These are phyloP conservation scores for Fukomys damarensis DNA, from an alignment of 2,113 vertebrate species.

Conservation along the genomic window DNA sequence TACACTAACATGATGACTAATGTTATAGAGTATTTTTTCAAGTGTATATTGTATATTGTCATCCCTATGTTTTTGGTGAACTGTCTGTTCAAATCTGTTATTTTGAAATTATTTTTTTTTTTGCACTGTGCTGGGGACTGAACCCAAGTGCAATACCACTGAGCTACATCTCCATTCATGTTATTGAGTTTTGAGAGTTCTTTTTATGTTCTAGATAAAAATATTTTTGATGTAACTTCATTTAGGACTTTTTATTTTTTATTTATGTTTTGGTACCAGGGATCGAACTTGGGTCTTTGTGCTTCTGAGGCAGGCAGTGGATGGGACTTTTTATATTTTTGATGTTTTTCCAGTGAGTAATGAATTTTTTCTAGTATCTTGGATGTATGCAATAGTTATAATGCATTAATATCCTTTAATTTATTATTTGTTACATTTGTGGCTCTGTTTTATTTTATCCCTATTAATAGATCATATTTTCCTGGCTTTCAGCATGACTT, in stretches of 20 bases:
- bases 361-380: neutral
- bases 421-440: neutral
- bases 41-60: neutral
- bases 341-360: neutral
- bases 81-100: neutral
- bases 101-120: neutral
- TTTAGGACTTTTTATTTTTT: no score
- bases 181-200: constrained; percentile 15
- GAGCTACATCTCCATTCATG: neutral
- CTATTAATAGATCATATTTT: neutral
- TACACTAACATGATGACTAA: neutral
- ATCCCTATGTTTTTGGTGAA: neutral
- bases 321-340: neutral
- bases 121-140: neutral
- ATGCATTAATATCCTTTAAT: constrained; percentile 12
- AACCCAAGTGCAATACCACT: neutral
- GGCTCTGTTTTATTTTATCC: neutral
- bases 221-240: neutral
- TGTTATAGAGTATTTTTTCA: no score
- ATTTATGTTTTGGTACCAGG: no score
- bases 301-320: no score
- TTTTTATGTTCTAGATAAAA: neutral
- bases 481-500: neutral
- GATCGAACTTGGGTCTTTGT: no score
- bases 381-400: neutral